Base-by-base conservation (phyloP, 2,113 vertebrate species). In the Bubo bubo region DNA sequence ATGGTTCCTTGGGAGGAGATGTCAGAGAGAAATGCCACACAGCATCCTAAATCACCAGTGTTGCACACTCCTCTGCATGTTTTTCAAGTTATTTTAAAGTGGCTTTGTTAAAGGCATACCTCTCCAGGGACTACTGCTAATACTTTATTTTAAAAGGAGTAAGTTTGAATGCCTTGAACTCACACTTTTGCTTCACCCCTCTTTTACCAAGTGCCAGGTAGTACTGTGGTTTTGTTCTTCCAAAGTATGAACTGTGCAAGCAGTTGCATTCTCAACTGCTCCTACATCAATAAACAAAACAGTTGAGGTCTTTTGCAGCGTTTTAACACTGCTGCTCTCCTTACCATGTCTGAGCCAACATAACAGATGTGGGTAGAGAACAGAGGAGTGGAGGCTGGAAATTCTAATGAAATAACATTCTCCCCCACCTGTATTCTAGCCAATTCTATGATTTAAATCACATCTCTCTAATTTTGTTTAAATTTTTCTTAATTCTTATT, bases 351-450 rank as follows among this genome's bases (percentile, higher is more conserved):
- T 90, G 62, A 94, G 93, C 92, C 90, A 93, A 88, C 45, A 58
- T 82, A 85, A 64, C 83, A 95, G 68, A 89, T 82, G 59, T 93
- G 73, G 45, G 27, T 70, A 95, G 71, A 92, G 67, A 90, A 87
- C 77, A 82, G 89, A 93, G 59, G 60, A 95, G 53, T 53, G 62
- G 50, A 88, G 93, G 45, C 55, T 93, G 81, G 67, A 93, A 93
- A 86, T 79, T 71, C 58, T 91, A 93, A 70, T 34, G 2, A 94
- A 91, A 83, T 91, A 41, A 59, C 18, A 21, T 95, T 93, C 62
- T 90, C 58, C 41, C 14, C 37, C 22, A 90, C 47, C 66, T 91
- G 79, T 86, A 67, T 64, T 70, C 80, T 56, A 59, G 58, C 70
- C 88, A 85, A 18, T 89, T 91, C 55, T 59, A 8, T 62, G n/a